Evolutionary conservation across 1,140 invertebrate species (phyloP), one percentile per base, ranked within the genome.

Genomic region (Lycorma delicatula): DNA sequence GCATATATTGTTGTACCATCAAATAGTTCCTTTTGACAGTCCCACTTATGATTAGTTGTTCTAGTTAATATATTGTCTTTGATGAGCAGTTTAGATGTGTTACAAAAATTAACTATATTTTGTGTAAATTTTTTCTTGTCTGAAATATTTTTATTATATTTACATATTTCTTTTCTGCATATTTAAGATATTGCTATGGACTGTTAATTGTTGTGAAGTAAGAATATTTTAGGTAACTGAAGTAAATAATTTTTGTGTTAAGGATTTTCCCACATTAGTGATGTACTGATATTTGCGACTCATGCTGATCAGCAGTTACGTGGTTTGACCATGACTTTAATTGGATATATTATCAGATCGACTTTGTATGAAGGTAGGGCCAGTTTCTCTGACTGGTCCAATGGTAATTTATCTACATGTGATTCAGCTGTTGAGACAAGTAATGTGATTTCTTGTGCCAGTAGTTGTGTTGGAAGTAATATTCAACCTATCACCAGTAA

Each of bases 251-350:
- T 49, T 55, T 58, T 26, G n/a, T 49, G 54, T 56, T 41, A 58
- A 68, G 68, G 66, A 20, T 66, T 68, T 29, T 67, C 63, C 27
- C 65, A 67, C 22, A 56, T 68, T 22, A 65, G 57, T 51, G 65
- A 60, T 61, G 51, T 61, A n/a, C 11, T 48, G 23, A 52, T 58
- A 23, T 86, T 85, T 68, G 77, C 52, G 22, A 27, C 56, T 16
- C 61, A 66, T 47, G 70, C 76, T 34, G 91, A 94, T 74, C 91
- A 90, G 0, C 88, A 93, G 67, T 76, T 94, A 20, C 77, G 89
- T 63, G 89, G 90, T 6, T 77, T 84, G 57, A 75, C 84, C 5
- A 79, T 84, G 44, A 71, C 82, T 16, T 69, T 87, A 51, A 73
- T 87, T 53, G 84, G 84, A 2, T 79, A 77, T 62, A 82, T 88